phyloP scores from a whole-genome alignment of 2,888 invertebrate genomes.

The Drosophila fungiperda region DNA sequence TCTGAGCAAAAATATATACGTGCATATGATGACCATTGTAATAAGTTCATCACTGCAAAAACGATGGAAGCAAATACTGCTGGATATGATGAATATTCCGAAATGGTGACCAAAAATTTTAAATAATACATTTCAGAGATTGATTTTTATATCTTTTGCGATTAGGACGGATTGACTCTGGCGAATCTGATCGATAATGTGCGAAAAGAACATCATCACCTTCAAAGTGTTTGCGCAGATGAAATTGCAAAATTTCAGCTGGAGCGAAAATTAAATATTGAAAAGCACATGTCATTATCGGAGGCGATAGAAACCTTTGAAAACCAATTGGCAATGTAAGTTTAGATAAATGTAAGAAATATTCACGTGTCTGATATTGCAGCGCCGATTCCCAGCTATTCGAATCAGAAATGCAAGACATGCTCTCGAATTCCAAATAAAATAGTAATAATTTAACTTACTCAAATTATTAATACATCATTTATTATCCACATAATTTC shows the following conservation, averaged over 20 bases:
- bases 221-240: neutral
- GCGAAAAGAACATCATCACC: neutral
- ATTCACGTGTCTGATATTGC: slow-evolving; percentile 6
- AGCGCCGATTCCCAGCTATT: slow-evolving; percentile 17
- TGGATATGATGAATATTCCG: no score
- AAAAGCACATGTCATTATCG: slow-evolving; percentile 1
- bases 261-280: neutral
- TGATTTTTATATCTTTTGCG: neutral
- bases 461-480: no score
- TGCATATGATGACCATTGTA: slow-evolving; percentile 31
- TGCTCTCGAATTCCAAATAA: neutral
- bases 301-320: slow-evolving; percentile 13
- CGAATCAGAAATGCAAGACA: neutral
- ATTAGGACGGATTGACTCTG: slow-evolving; percentile 4
- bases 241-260: neutral
- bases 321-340: slow-evolving; percentile 26
- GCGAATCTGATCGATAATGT: neutral
- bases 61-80: no score
- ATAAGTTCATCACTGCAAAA: neutral
- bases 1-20: neutral
- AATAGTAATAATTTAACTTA: slow-evolving; percentile 8
- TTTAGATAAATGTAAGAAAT: neutral
- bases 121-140: neutral
- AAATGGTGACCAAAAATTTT: neutral
- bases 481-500: neutral